Conservation (phyloP, 1,140 invertebrate species). For the Aphaenogaster ashmeadi region DNA sequence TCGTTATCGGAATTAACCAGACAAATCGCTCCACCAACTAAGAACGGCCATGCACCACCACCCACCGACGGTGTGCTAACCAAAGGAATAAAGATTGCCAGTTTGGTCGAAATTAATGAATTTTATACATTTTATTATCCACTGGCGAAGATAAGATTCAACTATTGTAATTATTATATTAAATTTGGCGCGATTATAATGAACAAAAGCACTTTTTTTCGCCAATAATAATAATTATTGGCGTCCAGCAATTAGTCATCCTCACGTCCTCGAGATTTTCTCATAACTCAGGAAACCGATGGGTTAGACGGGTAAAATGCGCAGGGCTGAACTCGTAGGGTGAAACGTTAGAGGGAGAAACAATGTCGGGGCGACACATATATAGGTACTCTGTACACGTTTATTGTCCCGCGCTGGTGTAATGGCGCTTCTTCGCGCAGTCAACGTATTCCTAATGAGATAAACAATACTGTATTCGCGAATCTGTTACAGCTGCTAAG, state of each 20-base stretch:
- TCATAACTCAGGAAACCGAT: neutral
- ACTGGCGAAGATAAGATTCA: too few relatives aligned
- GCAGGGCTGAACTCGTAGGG: neutral
- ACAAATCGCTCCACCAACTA: too few relatives aligned
- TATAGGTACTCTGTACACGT: conserved; percentile 39
- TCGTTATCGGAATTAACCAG: too few relatives aligned
- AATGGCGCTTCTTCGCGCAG: conserved; percentile 68
- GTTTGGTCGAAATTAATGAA: too few relatives aligned
- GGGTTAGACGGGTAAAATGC: neutral
- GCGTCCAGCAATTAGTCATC: neutral
- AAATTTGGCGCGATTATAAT: neutral
- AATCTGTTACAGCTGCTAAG: conserved; percentile 64
- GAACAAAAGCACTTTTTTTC: too few relatives aligned
- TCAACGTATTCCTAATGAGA: conserved; percentile 72
- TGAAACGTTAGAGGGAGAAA: conserved; percentile 42
- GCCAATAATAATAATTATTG: conserved; percentile 13
- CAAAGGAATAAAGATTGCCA: too few relatives aligned
- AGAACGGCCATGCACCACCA: too few relatives aligned
- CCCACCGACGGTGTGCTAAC: too few relatives aligned
- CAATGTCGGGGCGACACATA: conserved; percentile 30
- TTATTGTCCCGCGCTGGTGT: conserved; percentile 65
- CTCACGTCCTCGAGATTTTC: neutral
- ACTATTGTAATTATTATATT: conserved; percentile 6
- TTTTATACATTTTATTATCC: too few relatives aligned
- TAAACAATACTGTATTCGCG: conserved; percentile 66